Percentiles rank a stretch among this genome's conserved stretches.
These are phyloP conservation scores for Diabrotica balteata DNA, from an alignment of 2,888 invertebrate genomes.

Conservation along the genomic window DNA sequence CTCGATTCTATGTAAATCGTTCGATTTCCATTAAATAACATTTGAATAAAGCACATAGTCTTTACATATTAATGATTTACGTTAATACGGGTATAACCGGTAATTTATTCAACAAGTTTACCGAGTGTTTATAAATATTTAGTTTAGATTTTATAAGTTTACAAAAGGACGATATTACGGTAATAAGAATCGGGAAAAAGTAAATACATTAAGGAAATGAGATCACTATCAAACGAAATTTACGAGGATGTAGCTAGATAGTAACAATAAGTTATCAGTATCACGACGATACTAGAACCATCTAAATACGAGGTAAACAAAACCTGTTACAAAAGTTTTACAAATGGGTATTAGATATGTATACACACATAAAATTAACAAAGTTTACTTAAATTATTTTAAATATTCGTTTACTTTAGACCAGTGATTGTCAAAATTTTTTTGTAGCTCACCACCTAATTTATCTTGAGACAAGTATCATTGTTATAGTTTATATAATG, in stretches of 20 bases:
- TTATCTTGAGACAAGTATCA: too few relatives aligned
- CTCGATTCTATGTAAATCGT: constrained; percentile 25
- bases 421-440: too few relatives aligned
- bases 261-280: too few relatives aligned
- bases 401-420: too few relatives aligned
- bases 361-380: too few relatives aligned
- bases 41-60: constrained; percentile 22
- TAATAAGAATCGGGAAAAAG: constrained; percentile 1
- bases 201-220: constrained; percentile 4
- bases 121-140: constrained; percentile 21
- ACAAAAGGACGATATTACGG: not conserved
- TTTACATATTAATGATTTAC: constrained; percentile 27
- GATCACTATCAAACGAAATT: not conserved
- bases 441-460: too few relatives aligned
- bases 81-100: constrained; percentile 17
- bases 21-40: constrained; percentile 22
- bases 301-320: too few relatives aligned
- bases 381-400: too few relatives aligned
- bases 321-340: too few relatives aligned
- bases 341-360: too few relatives aligned
- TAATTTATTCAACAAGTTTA: constrained; percentile 24
- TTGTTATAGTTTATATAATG: too few relatives aligned
- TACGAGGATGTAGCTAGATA: not conserved
- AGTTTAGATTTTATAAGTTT: constrained; percentile 11
- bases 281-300: too few relatives aligned